A percentile compares a stretch with the other conserved stretches of the same genome.
Conservation (phyloP, 2,797 vertebrate species). For the Chromis chromis region DNA sequence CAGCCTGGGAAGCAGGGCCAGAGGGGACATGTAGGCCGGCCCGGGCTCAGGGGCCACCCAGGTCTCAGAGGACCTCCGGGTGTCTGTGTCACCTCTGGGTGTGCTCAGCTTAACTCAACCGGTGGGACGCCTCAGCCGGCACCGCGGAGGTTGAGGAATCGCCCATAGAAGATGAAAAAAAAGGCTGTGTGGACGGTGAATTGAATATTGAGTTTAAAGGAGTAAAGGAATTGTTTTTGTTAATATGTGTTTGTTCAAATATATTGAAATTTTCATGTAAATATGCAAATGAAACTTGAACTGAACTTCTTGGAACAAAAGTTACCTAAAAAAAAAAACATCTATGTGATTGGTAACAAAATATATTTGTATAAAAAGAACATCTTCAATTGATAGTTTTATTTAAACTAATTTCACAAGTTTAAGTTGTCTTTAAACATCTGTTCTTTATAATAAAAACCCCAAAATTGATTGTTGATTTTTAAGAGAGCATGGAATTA, state of each 20-base stretch:
- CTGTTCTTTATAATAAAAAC: conserved; percentile 84
- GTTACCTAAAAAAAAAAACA: conserved; percentile 24
- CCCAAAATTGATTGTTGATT: conserved; percentile 32
- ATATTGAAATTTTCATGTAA: conserved; percentile 70
- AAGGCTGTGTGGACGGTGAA: conserved; percentile 33
- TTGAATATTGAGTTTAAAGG: conserved; percentile 30
- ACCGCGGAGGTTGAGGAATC: conserved; percentile 73
- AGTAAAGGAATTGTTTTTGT: conserved; percentile 62
- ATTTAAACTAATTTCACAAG: conserved; percentile 73
- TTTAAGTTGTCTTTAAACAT: conserved; percentile 68
- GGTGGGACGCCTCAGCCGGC: conserved; percentile 59
- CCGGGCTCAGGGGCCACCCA: conserved; percentile 83
- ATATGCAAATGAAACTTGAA: conserved; percentile 64
- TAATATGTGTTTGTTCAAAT: conserved; percentile 63
- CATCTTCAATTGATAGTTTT: conserved; percentile 58
- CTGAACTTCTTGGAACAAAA: conserved; percentile 33
- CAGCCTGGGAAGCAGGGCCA: conserved; percentile 83
- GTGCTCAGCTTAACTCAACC: conserved; percentile 70
- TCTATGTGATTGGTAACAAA: conserved; percentile 29
- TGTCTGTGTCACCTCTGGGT: conserved; percentile 83
- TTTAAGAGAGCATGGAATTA: not conserved
- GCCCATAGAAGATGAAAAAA: conserved; percentile 59
- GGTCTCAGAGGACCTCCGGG: conserved; percentile 86
- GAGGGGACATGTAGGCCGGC: conserved; percentile 80
- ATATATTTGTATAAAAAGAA: conserved; percentile 66